Conservation (phyloP, 2,797 vertebrate genomes). For the Rhyacichthys aspro region DNA sequence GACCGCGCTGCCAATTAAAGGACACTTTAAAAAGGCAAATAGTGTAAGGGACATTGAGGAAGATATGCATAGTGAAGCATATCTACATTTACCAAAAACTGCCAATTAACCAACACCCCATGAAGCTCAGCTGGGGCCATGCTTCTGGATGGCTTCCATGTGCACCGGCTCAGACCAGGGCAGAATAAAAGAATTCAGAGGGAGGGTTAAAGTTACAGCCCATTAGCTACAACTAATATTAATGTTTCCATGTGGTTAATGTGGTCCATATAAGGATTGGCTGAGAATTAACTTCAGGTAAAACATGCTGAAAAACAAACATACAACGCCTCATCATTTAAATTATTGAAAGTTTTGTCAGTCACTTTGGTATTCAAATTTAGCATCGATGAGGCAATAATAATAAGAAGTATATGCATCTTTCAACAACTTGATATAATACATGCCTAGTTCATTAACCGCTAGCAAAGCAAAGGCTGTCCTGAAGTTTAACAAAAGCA, state of each 20-base stretch:
- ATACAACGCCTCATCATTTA: too few relatives aligned
- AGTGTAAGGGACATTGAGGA: conserved; percentile 65
- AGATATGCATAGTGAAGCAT: conserved; percentile 78
- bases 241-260: conserved; percentile 20
- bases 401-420: too few relatives aligned
- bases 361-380: too few relatives aligned
- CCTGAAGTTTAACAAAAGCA: too few relatives aligned
- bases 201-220: conserved; percentile 25
- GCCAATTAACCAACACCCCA: conserved; percentile 76
- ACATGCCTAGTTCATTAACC: too few relatives aligned
- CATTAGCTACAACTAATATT: conserved; percentile 22
- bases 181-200: conserved; percentile 18
- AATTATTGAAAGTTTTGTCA: too few relatives aligned
- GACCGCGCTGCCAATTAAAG: conserved; percentile 78
- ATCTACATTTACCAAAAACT: conserved; percentile 69
- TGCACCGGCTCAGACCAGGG: conserved; percentile 54
- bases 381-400: too few relatives aligned
- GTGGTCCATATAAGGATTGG: too few relatives aligned
- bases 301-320: background rate
- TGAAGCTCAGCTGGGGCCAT: conserved; percentile 66
- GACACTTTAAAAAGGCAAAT: conserved; percentile 64
- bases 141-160: conserved; percentile 59
- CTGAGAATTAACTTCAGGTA: background rate
- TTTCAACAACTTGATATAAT: too few relatives aligned
- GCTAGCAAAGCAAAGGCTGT: too few relatives aligned